Conservation (phyloP, 2,888 invertebrate genomes). For the Mylabris sibirica region DNA sequence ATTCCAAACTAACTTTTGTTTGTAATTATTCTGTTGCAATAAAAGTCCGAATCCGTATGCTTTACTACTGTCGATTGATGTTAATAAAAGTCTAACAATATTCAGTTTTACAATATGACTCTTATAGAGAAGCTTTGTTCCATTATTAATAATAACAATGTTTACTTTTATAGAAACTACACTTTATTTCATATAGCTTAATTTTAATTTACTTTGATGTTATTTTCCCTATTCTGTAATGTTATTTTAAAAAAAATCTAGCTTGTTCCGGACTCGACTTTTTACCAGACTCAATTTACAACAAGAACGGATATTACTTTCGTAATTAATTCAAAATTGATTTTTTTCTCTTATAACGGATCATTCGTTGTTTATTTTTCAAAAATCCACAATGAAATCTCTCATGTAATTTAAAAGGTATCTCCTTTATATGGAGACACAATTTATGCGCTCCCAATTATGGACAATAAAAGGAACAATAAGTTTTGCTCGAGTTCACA, state of each 20-base stretch:
- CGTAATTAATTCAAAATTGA: conserved; percentile 6
- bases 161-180: neutral
- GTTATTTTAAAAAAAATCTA: neutral
- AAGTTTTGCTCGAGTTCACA: no score
- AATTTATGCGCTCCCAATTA: no score
- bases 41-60: neutral
- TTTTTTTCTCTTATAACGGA: neutral
- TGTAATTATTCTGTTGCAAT: neutral
- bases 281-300: neutral
- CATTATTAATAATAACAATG: neutral
- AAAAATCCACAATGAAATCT: no score
- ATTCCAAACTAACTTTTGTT: neutral
- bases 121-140: neutral
- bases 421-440: no score
- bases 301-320: neutral
- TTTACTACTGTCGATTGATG: neutral
- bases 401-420: no score
- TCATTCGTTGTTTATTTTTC: no score
- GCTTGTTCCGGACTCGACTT: neutral
- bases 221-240: neutral
- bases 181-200: neutral
- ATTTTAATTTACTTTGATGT: neutral
- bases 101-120: neutral
- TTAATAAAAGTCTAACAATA: neutral
- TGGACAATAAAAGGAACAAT: no score